These are phyloP conservation scores for Eurypyga helias DNA, from an alignment of 2,113 vertebrate species.

Conservation along the genomic window DNA sequence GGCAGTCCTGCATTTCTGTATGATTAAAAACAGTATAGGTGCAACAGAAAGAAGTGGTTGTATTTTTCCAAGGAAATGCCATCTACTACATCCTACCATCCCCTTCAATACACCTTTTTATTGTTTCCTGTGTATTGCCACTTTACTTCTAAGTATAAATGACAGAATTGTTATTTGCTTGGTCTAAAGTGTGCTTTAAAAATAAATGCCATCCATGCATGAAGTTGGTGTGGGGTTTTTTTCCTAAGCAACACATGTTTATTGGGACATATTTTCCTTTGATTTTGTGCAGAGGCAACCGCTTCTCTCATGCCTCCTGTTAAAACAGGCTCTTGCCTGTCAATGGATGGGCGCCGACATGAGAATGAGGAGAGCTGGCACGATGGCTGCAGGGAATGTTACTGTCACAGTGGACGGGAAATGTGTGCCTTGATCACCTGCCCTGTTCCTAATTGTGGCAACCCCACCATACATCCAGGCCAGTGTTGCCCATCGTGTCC, in stretches of 20 bases:
- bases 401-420: constrained; percentile 87
- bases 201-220: neutral
- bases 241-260: neutral
- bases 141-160: neutral
- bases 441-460: constrained; percentile 85
- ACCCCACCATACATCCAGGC: constrained; percentile 84
- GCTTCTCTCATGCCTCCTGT: constrained; percentile 77
- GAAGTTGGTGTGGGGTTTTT: neutral
- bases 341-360: constrained; percentile 88
- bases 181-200: neutral
- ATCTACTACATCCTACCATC: neutral
- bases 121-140: neutral
- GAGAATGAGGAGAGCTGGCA: constrained; percentile 90
- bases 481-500: constrained; percentile 89
- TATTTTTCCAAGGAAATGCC: neutral
- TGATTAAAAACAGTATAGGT: neutral
- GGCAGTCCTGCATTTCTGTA: neutral
- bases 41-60: neutral
- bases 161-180: neutral
- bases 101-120: neutral
- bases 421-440: constrained; percentile 93
- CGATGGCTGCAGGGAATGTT: constrained; percentile 90
- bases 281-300: constrained; percentile 70
- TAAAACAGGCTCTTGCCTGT: constrained; percentile 84
- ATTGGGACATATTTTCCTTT: neutral